Base-by-base conservation (phyloP, 2,888 invertebrate species). In the Notodonta dromedarius region DNA sequence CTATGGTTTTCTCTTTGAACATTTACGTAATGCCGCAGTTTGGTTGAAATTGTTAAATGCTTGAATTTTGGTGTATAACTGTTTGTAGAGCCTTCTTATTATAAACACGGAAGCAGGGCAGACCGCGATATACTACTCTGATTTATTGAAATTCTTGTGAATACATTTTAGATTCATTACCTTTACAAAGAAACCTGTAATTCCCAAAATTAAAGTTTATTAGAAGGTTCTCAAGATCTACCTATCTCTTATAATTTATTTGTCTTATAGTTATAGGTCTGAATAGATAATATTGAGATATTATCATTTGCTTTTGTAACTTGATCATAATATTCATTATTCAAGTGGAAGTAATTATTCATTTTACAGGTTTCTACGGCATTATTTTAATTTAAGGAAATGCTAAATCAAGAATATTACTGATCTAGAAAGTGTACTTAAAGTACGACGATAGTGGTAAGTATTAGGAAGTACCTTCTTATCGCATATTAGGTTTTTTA, bases 1-100 rank as follows among this genome's bases (percentile, higher is more conserved):
- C 42, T 39, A 54, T 35, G 12, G 35, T 54, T 53, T n/a, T 54
- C 54, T 54, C 39, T 39, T 54, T 54, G n/a, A 39, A 14, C 8
- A 54, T 39, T 54, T 54, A 54, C 39, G 24, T 39, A 54, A 54
- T 9, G 24, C 24, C 52, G 39, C 54, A n/a, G 39, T 39, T 13
- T 5, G 13, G 54, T 54, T 39, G 39, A 54, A 16, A 14, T 35
- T 39, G 35, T 54, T 8, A 39, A n/a, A 39, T 8, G 12, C 11
- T 32, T 52, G 12, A 14, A 11, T 52, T 52, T 32, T 52, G 32
- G 52, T 35, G 50, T 50, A 16, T 16, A 52, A 32, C 32, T 12
- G 32, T 52, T 52, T 32, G 52, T 52, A 32, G 32, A 52, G 4
- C 13, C 13, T 5, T 52, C 32, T 52, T 32, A 32, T 32, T 52